A percentile compares a stretch with the other conserved stretches of the same genome.
Evolutionary conservation across 2,797 vertebrate species (phyloP).

Genomic region (Aulostomus chinensis): DNA sequence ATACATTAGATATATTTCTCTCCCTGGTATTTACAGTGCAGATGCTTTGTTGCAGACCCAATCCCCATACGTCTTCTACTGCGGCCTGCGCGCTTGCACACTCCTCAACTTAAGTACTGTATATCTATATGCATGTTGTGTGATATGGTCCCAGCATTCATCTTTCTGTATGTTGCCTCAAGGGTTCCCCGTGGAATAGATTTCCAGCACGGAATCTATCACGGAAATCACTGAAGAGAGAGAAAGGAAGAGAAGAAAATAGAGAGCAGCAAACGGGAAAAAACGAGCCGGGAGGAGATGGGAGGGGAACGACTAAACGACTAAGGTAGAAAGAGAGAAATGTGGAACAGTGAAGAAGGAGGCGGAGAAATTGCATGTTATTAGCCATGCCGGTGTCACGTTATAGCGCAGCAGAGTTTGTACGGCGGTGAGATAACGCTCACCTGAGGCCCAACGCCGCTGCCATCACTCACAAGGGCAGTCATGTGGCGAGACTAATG

Average conservation of each 20-base stretch:
- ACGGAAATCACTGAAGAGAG: constrained; percentile 38
- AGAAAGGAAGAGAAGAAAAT: constrained; percentile 15
- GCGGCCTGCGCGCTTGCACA: constrained; percentile 13
- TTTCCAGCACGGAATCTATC: constrained; percentile 33
- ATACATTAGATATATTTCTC: constrained; percentile 34
- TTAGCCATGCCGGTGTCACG: constrained; percentile 60
- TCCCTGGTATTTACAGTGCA: constrained; percentile 24
- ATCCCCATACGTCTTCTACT: constrained; percentile 42
- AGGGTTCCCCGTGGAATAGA: constrained; percentile 49
- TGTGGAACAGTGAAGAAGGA: constrained; percentile 11
- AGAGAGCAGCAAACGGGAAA: constrained; percentile 17
- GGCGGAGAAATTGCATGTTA: constrained; percentile 33
- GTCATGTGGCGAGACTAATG: constrained; percentile 47
- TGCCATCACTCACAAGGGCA: constrained; percentile 62
- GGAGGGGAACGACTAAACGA: constrained; percentile 43
- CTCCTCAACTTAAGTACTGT: constrained; percentile 37
- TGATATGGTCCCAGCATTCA: constrained; percentile 32
- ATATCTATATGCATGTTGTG: constrained; percentile 40
- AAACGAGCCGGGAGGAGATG: too few species aligned
- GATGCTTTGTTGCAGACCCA: constrained; percentile 34
- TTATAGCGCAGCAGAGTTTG: constrained; percentile 54
- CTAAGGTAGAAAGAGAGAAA: constrained; percentile 20
- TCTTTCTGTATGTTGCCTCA: constrained; percentile 41
- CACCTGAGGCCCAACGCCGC: constrained; percentile 48
- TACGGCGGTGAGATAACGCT: constrained; percentile 64